Base-by-base conservation (phyloP, 2,888 invertebrate species). In the Lasioglossum pauxillum region DNA sequence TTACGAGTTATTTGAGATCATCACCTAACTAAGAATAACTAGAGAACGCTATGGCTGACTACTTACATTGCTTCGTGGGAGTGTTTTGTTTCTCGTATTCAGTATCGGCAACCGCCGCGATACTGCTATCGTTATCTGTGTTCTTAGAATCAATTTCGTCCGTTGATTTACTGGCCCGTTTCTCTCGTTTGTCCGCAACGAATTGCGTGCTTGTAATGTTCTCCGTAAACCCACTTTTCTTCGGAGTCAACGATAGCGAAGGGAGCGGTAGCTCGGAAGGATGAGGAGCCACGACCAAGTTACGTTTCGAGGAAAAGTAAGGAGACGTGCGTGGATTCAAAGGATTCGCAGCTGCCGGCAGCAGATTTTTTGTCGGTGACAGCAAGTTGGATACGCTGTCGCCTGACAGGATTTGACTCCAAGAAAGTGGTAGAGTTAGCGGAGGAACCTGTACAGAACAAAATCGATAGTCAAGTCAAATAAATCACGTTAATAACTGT, bases 211-310 rank as follows among this genome's bases (percentile, higher is more conserved):
- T 44, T 31, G 14, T 27, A 27, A 31, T 14, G 31, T 84, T 87
- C 7, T 84, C 85, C n/a, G 78, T 77, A n/a, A 84, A 67, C 41
- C 38, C 41, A 19, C 80, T 88, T 60, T 94, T 94, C 74, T 94
- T 94, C 0, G 94, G 93, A 41, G 94, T 94, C 10, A 95, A 83
- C 2, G 93, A 93, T 83, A 95, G 84, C 5, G 94, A 94, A 41
- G 95, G 95, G 71, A 95, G 89, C 4, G 95, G 95, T 44, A 95
- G 85, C 87, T 94, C 95, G 0, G 95, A 95, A 4, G 95, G 95
- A 90, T 95, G 95, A 5, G 95, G 95, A 31, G 95, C 94, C n/a
- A 94, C 89, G 5, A 95, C 93, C 10, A 91, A 80, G 75, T 90
- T 93, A 16, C 89, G 88, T 60, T 93, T 92, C 5, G 89, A 86